Conservation (phyloP, 2,888 invertebrate genomes). For the Oscheius onirici region DNA sequence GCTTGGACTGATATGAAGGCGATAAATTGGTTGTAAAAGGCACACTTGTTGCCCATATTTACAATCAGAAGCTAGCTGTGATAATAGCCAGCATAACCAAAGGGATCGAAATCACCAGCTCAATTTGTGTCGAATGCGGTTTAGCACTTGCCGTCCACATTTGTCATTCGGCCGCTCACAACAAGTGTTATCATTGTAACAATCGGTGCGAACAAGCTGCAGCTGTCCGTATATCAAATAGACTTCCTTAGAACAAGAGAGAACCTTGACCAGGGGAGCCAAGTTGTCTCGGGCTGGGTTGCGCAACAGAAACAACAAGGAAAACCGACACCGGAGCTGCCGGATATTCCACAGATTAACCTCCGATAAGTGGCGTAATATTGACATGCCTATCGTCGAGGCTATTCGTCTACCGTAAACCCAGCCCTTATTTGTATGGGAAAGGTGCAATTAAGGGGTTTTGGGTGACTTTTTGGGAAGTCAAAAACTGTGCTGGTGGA, state of each 20-base stretch:
- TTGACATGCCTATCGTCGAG: conserved; percentile 34
- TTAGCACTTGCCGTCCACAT: conserved; percentile 32
- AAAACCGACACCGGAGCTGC: conserved; percentile 36
- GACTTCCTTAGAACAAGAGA: neutral
- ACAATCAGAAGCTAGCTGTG: conserved; percentile 26
- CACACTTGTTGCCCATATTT: conserved; percentile 28
- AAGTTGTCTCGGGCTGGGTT: conserved; percentile 1
- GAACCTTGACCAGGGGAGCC: conserved; percentile 14
- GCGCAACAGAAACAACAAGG: conserved; percentile 34
- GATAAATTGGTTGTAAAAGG: conserved; percentile 35
- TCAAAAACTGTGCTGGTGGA: neutral
- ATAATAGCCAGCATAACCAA: conserved; percentile 11
- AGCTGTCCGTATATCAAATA: conserved; percentile 33
- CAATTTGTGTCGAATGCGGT: conserved; percentile 30
- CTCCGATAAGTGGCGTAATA: conserved; percentile 37
- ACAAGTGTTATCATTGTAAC: conserved; percentile 33
- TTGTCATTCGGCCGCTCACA: conserved; percentile 34
- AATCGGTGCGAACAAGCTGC: conserved; percentile 33
- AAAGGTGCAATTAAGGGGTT: neutral
- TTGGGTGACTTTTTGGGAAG: neutral
- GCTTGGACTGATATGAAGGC: conserved; percentile 28
- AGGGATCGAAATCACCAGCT: neutral
- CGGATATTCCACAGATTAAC: conserved; percentile 38
- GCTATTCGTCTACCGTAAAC: conserved; percentile 21
- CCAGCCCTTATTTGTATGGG: neutral